Evolutionary conservation across 2,888 invertebrate species (phyloP).

Genomic region (Athrips mouffetella): DNA sequence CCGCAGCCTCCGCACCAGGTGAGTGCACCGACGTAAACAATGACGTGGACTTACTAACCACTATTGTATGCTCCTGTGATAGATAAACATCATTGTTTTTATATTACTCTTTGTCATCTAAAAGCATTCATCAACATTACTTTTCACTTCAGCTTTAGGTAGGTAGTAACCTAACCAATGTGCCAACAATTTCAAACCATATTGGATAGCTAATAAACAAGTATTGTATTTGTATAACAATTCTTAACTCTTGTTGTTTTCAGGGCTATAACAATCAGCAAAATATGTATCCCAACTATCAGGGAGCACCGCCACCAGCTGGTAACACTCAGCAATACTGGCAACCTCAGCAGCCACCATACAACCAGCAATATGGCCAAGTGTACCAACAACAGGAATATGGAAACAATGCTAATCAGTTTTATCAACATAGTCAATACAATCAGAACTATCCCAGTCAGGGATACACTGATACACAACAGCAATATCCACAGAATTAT

Average conservation of each 20-base stretch:
- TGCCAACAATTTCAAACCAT: neutral
- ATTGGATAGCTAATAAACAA: neutral
- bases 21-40: slow-evolving; percentile 60
- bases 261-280: slow-evolving; percentile 62
- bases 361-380: slow-evolving; percentile 66
- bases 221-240: neutral
- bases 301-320: slow-evolving; percentile 31
- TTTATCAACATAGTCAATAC: slow-evolving; percentile 48
- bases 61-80: slow-evolving; percentile 37
- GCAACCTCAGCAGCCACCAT: slow-evolving; percentile 50
- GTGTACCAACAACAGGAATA: slow-evolving; percentile 54
- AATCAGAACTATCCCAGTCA: slow-evolving; percentile 54
- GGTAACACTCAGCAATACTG: slow-evolving; percentile 44
- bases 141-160: neutral
- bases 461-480: slow-evolving; percentile 42
- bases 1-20: slow-evolving; percentile 51
- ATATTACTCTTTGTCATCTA: neutral
- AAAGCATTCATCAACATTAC: neutral
- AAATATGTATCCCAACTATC: slow-evolving; percentile 55
- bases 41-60: slow-evolving; percentile 55
- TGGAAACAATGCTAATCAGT: slow-evolving; percentile 53
- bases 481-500: slow-evolving; percentile 51
- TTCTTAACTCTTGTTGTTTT: slow-evolving; percentile 29
- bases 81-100: slow-evolving; percentile 22
- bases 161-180: neutral